These are phyloP conservation scores for Andrena praecox DNA, from an alignment of 2,888 invertebrate genomes.

Conservation along the genomic window DNA sequence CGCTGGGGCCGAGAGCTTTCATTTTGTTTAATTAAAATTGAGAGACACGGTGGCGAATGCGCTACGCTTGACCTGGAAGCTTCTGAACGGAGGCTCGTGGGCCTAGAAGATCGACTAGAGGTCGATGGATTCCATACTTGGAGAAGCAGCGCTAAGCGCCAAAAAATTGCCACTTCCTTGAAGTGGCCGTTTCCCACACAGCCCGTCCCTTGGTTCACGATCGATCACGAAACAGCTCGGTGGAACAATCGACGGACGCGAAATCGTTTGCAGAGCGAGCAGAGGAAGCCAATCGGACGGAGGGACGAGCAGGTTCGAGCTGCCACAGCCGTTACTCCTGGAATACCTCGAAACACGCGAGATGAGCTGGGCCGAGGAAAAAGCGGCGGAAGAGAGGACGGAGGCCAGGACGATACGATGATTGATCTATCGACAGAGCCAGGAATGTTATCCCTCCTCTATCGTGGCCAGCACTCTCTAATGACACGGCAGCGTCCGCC, in stretches of 20 bases:
- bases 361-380: conserved; percentile 28
- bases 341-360: conserved; percentile 42
- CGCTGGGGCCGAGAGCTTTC: background rate
- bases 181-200: conserved; percentile 14
- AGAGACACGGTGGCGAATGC: background rate
- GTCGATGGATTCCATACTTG: background rate
- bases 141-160: background rate
- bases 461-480: conserved; percentile 61
- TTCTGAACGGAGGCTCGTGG: background rate
- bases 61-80: background rate
- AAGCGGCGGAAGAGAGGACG: conserved; percentile 24
- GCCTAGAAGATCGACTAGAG: background rate
- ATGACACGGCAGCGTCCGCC: conserved; percentile 63
- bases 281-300: conserved; percentile 5
- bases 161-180: conserved; percentile 49
- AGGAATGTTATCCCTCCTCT: conserved; percentile 61
- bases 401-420: conserved; percentile 60
- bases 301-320: conserved; percentile 17
- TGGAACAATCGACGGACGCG: conserved; percentile 37
- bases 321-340: conserved; percentile 39
- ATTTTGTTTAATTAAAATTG: conserved; percentile 27
- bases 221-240: conserved; percentile 33
- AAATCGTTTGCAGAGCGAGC: conserved; percentile 13
- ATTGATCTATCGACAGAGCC: conserved; percentile 70
- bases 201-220: conserved; percentile 10